Evolutionary conservation across 2,113 vertebrate genomes (phyloP).

Genomic region (Dipodomys ordii): DNA sequence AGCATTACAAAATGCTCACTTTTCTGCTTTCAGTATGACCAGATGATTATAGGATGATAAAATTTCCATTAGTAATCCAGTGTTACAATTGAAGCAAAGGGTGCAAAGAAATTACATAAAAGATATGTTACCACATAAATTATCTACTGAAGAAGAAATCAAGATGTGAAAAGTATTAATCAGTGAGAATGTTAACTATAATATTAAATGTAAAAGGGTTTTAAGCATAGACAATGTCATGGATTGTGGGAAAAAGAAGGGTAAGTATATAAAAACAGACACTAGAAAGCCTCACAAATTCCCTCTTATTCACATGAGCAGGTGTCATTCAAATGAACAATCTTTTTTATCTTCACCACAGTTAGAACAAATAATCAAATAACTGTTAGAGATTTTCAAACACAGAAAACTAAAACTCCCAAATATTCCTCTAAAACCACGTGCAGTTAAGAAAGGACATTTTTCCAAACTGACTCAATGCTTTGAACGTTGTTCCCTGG

Average conservation of each 20-base stretch:
- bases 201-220: neutral
- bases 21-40: slow-evolving; percentile 53
- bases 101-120: slow-evolving; percentile 17
- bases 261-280: neutral
- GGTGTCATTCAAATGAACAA: neutral
- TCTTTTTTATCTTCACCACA: slow-evolving; percentile 7
- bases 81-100: slow-evolving; percentile 46
- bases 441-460: neutral
- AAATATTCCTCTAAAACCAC: too few species aligned
- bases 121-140: neutral
- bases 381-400: neutral
- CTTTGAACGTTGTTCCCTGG: neutral
- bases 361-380: neutral
- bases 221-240: neutral
- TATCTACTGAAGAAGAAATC: neutral
- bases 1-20: slow-evolving; percentile 20
- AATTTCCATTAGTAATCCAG: slow-evolving; percentile 54
- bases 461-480: neutral
- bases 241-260: slow-evolving; percentile 11
- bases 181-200: neutral
- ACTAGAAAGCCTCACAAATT: neutral
- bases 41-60: neutral
- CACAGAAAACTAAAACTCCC: neutral
- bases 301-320: slow-evolving; percentile 25
- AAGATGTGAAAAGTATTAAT: neutral